Percentiles rank a stretch among this genome's conserved stretches.
These are phyloP conservation scores for Pristionchus mayeri DNA, from an alignment of 2,888 invertebrate genomes.

Conservation along the genomic window DNA sequence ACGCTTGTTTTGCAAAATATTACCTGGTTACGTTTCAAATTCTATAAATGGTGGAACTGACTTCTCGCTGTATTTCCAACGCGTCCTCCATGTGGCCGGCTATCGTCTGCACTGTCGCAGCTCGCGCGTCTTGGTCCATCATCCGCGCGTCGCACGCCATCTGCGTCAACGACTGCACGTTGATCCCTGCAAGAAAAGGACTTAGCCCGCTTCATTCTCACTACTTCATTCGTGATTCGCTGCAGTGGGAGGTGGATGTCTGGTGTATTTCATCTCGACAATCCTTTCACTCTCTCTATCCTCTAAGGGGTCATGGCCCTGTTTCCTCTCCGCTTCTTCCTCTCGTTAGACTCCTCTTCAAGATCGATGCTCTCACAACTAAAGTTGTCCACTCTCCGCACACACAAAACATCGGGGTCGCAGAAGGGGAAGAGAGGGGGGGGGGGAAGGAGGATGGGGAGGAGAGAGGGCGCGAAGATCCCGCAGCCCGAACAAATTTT, in stretches of 20 bases:
- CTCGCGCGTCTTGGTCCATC: constrained; percentile 76
- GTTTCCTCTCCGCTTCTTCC: constrained; percentile 13
- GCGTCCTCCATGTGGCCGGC: constrained; percentile 77
- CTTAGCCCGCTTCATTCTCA: background rate
- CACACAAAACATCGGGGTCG: constrained; percentile 35
- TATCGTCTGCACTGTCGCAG: constrained; percentile 76
- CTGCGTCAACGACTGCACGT: constrained; percentile 78
- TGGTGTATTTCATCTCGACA: constrained; percentile 9
- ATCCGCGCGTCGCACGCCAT: constrained; percentile 77
- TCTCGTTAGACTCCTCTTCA: constrained; percentile 50
- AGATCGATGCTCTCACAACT: constrained; percentile 45
- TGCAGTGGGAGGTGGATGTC: background rate
- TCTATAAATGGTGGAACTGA: too few species aligned
- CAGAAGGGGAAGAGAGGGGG: constrained; percentile 19
- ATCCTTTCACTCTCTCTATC: constrained; percentile 33
- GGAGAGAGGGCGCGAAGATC: background rate
- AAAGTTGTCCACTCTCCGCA: constrained; percentile 44
- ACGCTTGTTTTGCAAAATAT: too few species aligned
- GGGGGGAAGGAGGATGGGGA: constrained; percentile 38
- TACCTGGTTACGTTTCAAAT: too few species aligned
- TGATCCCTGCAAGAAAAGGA: constrained; percentile 76
- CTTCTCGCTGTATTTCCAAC: constrained; percentile 76
- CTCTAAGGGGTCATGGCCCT: constrained; percentile 44
- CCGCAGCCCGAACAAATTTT: constrained; percentile 40
- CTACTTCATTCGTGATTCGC: constrained; percentile 18